Evolutionary conservation across 2,113 vertebrate genomes (phyloP), one percentile per base, ranked within the genome.

Genomic region (Tiliqua scincoides): DNA sequence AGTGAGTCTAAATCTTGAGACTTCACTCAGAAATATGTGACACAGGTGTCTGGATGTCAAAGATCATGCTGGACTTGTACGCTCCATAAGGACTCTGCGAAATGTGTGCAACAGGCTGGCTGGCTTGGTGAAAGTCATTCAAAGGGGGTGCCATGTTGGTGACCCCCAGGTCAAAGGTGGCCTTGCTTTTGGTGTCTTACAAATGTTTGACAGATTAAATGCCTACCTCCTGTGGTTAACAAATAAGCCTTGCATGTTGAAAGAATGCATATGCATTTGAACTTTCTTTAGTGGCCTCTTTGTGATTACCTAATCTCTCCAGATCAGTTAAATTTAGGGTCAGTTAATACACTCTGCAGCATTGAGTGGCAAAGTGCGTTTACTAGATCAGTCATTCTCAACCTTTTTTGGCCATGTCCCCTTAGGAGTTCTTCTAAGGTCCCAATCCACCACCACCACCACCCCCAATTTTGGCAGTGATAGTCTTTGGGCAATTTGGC

Each of bases 1-100:
- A 79, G 3, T 83, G 93, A 91, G 89, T 85, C 91, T 95, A 95
- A 95, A 93, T 96, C 94, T 95, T 72, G 63, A 83, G 87, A 70
- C 78, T 85, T 96, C 88, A 94, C 94, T 95, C 92, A 91, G 95
- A 96, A 95, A 90, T 96, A 96, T 96, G 95, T 84, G 86, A 85
- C 91, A 91, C 95, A 97, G 96, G 95, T 97, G 96, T 94, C 91
- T 94, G 86, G 73, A 93, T 93, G 96, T 96, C 96, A 97, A 96
- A 96, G 96, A 95, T 95, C 96, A 52, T 90, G 87, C 87, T 91
- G 85, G 87, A 85, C 79, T 90, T 95, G 89, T 93, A 93, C 90
- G 91, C 92, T 93, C 94, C 95, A 90, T 90, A 91, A 94, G 93
- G 54, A 89, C 74, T n/a, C 3, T 87, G 88, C 85, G 90, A 95